A percentile compares a stretch with the other conserved stretches of the same genome.
phyloP scores from a whole-genome alignment of 1,140 invertebrate genomes.

The Tetranychus urticae region DNA sequence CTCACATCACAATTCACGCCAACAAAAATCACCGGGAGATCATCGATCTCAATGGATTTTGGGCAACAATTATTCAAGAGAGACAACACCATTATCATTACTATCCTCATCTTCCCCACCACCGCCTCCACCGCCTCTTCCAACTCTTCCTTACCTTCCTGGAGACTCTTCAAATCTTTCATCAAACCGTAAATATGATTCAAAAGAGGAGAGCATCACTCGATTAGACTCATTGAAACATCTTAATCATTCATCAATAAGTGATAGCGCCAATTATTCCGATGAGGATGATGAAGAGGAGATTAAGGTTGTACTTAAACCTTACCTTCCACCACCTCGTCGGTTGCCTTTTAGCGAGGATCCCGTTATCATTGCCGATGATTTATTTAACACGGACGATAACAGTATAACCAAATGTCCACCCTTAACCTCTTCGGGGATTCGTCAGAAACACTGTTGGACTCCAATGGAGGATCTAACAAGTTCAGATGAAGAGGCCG shows the following conservation, averaged over 20 bases:
- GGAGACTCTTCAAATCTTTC: neutral
- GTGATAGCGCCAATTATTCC: constrained; percentile 5
- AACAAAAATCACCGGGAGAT: too few species aligned
- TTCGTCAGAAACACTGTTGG: constrained; percentile 1
- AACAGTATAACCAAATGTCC: neutral
- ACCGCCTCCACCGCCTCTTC: neutral
- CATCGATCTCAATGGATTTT: too few species aligned
- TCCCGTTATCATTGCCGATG: neutral
- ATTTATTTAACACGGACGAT: neutral
- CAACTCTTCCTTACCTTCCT: too few species aligned
- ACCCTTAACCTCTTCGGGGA: neutral
- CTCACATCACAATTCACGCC: neutral
- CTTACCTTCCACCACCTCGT: constrained; percentile 2
- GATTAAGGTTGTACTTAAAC: constrained; percentile 2
- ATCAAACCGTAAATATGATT: neutral
- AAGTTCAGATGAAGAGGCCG: neutral
- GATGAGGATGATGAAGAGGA: constrained; percentile 6
- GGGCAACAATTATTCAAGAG: neutral
- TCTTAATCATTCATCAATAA: constrained; percentile 40
- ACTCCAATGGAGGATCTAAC: constrained; percentile 2
- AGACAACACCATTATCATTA: neutral
- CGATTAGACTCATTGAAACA: neutral
- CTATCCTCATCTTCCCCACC: neutral
- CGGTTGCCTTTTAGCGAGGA: neutral
- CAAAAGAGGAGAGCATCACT: neutral